phyloP scores from a whole-genome alignment of 92 coral and sea anemone genomes.

The Epizoanthus ramosus region DNA sequence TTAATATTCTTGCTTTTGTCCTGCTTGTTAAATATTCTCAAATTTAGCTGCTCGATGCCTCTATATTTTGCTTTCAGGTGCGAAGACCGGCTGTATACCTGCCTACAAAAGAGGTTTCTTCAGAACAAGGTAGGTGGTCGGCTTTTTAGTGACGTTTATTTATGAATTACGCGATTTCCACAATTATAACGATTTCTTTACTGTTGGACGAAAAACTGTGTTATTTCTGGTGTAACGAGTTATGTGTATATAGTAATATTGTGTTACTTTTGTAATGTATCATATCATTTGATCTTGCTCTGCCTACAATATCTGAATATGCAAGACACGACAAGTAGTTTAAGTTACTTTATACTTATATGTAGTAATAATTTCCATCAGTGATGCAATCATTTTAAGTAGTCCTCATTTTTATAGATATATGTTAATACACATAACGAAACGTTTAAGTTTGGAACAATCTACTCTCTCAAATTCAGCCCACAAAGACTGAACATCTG shows the following conservation, averaged over 20 bases:
- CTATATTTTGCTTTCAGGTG: conserved; percentile 55
- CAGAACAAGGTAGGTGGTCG: conserved; percentile 79
- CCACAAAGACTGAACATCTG: too few species aligned
- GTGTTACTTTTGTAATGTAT: not conserved
- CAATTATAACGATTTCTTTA: not conserved
- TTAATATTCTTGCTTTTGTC: not conserved
- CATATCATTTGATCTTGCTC: not conserved
- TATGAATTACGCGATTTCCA: not conserved
- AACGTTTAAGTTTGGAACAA: too few species aligned
- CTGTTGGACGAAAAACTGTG: not conserved
- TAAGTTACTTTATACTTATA: too few species aligned
- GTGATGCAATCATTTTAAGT: too few species aligned
- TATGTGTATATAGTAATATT: too few species aligned
- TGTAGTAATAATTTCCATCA: too few species aligned
- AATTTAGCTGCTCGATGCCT: not conserved
- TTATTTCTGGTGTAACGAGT: too few species aligned
- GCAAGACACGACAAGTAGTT: too few species aligned
- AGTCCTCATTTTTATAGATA: too few species aligned
- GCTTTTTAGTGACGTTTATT: not conserved
- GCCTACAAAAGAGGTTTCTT: conserved; percentile 86
- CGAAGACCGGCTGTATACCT: conserved; percentile 92
- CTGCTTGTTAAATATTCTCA: not conserved
- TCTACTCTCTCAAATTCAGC: too few species aligned
- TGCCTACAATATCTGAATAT: not conserved
- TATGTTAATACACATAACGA: too few species aligned